Conservation (phyloP, 1,140 invertebrate species). For the Zaprionus gabonicus region DNA sequence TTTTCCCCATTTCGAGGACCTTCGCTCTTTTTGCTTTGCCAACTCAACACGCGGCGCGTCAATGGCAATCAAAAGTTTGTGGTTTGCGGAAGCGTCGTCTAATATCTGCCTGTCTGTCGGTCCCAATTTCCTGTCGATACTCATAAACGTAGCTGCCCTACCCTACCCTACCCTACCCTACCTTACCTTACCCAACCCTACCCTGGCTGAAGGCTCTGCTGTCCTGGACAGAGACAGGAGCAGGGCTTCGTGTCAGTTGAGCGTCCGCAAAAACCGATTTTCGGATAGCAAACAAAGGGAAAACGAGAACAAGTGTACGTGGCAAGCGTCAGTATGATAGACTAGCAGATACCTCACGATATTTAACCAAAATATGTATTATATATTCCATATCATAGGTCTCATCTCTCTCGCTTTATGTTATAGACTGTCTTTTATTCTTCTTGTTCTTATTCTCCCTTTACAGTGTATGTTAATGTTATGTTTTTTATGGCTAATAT, state of each 20-base stretch:
- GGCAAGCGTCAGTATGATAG: not conserved
- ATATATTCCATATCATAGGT: too few relatives aligned
- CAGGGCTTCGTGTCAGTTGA: conserved; percentile 65
- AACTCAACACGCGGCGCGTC: conserved; percentile 50
- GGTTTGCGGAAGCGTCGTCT: conserved; percentile 41
- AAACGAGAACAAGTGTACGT: conserved; percentile 35
- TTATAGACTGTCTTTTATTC: too few relatives aligned
- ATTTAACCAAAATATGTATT: too few relatives aligned
- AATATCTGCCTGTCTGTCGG: conserved; percentile 57
- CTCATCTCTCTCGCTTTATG: too few relatives aligned
- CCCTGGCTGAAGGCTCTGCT: conserved; percentile 3
- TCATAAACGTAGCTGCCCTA: conserved; percentile 41
- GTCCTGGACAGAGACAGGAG: conserved; percentile 28
- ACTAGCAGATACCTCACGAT: not conserved
- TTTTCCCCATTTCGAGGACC: conserved; percentile 38
- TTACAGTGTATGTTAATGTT: too few relatives aligned
- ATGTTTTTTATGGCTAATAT: too few relatives aligned
- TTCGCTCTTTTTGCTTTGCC: conserved; percentile 1
- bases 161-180: not conserved
- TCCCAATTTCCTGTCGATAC: conserved; percentile 80
- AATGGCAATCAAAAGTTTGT: conserved; percentile 62
- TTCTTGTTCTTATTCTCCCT: too few relatives aligned
- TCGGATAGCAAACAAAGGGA: conserved; percentile 68
- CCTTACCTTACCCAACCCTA: not conserved
- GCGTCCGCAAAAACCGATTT: conserved; percentile 73